Evolutionary conservation across 2,888 invertebrate genomes (phyloP).

Genomic region (Diachrysia chrysitis): DNA sequence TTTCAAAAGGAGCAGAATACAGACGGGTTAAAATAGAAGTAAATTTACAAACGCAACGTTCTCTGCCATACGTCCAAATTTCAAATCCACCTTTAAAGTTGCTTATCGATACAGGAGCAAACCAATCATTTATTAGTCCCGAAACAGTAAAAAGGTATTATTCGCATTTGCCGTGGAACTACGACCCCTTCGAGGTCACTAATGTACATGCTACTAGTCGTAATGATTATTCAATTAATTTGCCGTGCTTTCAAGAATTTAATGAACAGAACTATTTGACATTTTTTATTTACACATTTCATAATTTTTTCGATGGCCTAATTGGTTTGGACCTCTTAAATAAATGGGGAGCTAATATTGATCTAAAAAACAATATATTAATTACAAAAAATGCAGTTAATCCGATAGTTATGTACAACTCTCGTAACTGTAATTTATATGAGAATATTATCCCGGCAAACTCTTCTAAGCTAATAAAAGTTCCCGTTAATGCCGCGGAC

Average conservation of each 20-base stretch:
- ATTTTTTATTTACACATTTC: constrained; percentile 49
- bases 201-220: constrained; percentile 48
- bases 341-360: constrained; percentile 45
- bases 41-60: constrained; percentile 50
- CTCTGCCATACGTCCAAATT: constrained; percentile 52
- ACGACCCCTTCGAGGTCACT: constrained; percentile 53
- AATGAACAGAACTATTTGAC: constrained; percentile 34
- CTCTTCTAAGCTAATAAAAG: constrained; percentile 11
- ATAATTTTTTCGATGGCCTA: constrained; percentile 46
- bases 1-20: constrained; percentile 36
- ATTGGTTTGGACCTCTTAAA: constrained; percentile 50
- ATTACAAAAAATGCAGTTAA: constrained; percentile 27
- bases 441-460: constrained; percentile 14
- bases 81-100: constrained; percentile 51
- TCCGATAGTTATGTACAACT: constrained; percentile 5
- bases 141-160: constrained; percentile 42
- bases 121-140: constrained; percentile 55
- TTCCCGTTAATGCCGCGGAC: constrained; percentile 3
- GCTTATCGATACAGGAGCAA: constrained; percentile 56
- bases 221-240: constrained; percentile 51
- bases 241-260: constrained; percentile 51
- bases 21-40: constrained; percentile 52
- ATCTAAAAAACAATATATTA: constrained; percentile 38
- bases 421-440: constrained; percentile 8
- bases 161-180: constrained; percentile 25